Base-by-base conservation (phyloP, 2,888 invertebrate genomes). In the Andricus curvator region DNA sequence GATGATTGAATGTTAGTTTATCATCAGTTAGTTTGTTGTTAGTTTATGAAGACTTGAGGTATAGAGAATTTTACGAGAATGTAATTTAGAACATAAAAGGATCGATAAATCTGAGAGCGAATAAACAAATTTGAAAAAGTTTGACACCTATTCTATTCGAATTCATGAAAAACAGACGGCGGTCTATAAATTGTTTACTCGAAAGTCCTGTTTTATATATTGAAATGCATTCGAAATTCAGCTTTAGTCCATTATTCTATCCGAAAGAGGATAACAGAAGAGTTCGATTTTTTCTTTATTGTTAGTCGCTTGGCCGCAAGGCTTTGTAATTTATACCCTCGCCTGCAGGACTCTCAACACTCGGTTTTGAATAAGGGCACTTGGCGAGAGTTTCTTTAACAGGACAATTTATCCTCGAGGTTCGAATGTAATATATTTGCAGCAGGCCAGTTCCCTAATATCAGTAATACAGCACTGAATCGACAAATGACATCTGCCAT, bases 401-500 rank as follows among this genome's bases (percentile, higher is more conserved):
- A 79, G 83, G 82, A 83, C 83, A 83, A 84, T 84, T 83, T 84
- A 84, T 83, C 83, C 83, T 80, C 79, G 80, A 80, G 80, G 79
- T 82, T 25, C 25, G 44, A 44, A 48, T 68, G 68, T 68, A 68
- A 68, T 68, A 68, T 68, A 68, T 68, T 48, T 48, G 4, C 48
- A 48, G 4, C 41, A 60, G 9, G 9, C 8, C 56, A n/a, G 65
- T 77, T 81, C 80, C 62, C 80, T 79, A 76, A 82, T 79, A 82
- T 80, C 82, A 48, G 83, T 78, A 82, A 85, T 85, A 84, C 81
- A 81, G 81, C 81, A 83, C 76, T 78, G 68, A 82, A 78, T 80
- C 83, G 85, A 83, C 86, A 85, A 85, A 87, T 85, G 86, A 85
- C 83, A 84, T 81, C 80, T 82, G 80, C 67, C 70, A 84, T 86